These are phyloP conservation scores for Acheta domesticus DNA, from an alignment of 2,888 invertebrate species.

Conservation along the genomic window DNA sequence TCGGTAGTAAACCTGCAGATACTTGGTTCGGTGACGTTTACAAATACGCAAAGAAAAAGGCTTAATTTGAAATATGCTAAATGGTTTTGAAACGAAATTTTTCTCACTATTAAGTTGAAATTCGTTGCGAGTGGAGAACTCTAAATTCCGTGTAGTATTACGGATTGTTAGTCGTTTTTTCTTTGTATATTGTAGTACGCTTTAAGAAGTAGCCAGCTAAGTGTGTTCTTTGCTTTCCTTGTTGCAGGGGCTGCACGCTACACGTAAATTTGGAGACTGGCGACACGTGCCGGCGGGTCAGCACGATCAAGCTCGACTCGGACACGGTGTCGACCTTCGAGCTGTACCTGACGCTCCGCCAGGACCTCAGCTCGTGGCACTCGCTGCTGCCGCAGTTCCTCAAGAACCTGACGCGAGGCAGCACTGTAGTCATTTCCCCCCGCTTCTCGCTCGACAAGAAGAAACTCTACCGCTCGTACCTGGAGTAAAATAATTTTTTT, in stretches of 20 bases:
- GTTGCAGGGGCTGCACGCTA: conserved; percentile 69
- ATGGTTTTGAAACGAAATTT: too few relatives aligned
- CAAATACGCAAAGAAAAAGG: too few relatives aligned
- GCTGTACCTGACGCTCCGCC: conserved; percentile 81
- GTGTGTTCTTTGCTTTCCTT: conserved; percentile 23
- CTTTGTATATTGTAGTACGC: too few relatives aligned
- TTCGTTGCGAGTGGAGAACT: too few relatives aligned
- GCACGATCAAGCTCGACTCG: conserved; percentile 81
- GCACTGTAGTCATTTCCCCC: conserved; percentile 84
- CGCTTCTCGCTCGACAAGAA: conserved; percentile 87
- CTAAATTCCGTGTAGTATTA: too few relatives aligned
- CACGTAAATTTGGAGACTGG: conserved; percentile 78
- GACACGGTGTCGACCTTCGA: conserved; percentile 87
- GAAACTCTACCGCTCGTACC: conserved; percentile 80
- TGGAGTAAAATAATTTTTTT: conserved; percentile 45
- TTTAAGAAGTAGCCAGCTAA: too few relatives aligned
- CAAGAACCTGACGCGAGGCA: conserved; percentile 83
- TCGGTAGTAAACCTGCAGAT: too few relatives aligned
- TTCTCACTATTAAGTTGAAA: too few relatives aligned
- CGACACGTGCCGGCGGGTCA: conserved; percentile 64
- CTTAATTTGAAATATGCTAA: too few relatives aligned
- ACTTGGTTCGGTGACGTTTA: too few relatives aligned
- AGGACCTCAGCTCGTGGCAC: conserved; percentile 83
- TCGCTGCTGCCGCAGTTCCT: conserved; percentile 83
- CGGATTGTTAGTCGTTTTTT: too few relatives aligned